Base-by-base conservation (phyloP, 2,888 invertebrate genomes). In the Beris morrisii region DNA sequence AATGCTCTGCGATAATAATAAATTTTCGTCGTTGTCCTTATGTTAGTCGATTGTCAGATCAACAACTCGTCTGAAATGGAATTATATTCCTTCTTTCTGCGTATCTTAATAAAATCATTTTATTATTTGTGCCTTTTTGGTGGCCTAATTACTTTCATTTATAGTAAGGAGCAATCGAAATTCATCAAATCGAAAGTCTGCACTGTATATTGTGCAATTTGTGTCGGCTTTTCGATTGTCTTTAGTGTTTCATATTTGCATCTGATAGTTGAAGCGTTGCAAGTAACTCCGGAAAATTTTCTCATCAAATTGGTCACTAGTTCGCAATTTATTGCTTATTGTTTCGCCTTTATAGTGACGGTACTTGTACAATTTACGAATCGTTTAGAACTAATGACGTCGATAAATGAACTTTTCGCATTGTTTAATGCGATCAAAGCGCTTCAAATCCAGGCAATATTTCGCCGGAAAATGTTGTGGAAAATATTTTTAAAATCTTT, bases 281-380 rank as follows among this genome's bases (percentile, higher is more conserved):
- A 52, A 28, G 22, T 2, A 4, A 28, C 22, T 22, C 9, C 13
- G 4, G 52, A 52, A 22, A 52, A 52, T 52, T 52, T 52, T 9
- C 15, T 52, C 22, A 15, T 52, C 9, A 52, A 52, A 22, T 22
- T 52, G 4, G 52, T 52, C 9, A 52, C 28, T 2, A 52, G 52
- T 52, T 22, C 52, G 15, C 52, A 52, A 52, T 52, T 52, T 22
- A 11, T 52, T 22, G 28, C 52, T 5, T 52, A 52, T 9, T 22
- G 52, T 28, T 11, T 52, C 2, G 52, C 52, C n/a, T 52, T 52
- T 52, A 11, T 52, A 5, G 52, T 52, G 13, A 52, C 52, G 5
- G 22, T 52, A 15, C 28, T 52, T 4, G 52, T 52, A 22, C 52
- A 52, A 52, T 52, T 52, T 52, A 52, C 52, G 28, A 52, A 52